phyloP scores from a whole-genome alignment of 2,888 invertebrate genomes.

The Cheilosia urbana region DNA sequence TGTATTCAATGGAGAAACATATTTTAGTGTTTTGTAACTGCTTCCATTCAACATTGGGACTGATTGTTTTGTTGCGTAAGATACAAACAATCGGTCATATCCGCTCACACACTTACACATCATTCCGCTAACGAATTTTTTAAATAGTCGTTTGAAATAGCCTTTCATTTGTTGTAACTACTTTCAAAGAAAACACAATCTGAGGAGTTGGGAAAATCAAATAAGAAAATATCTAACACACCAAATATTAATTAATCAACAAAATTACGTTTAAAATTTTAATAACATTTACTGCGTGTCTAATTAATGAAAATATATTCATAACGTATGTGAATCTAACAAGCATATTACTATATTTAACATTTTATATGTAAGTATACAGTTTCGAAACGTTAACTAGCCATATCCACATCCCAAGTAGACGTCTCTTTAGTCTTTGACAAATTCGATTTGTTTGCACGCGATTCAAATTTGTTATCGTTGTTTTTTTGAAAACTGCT shows the following conservation, averaged over 20 bases:
- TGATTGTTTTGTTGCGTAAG: too few relatives aligned
- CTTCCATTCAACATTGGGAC: slow-evolving; percentile 19
- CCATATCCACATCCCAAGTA: slow-evolving; percentile 15
- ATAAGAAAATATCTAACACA: slow-evolving; percentile 22
- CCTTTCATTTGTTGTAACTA: neutral
- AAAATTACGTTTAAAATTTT: slow-evolving; percentile 1
- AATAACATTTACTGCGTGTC: slow-evolving; percentile 20
- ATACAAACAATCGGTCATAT: slow-evolving; percentile 2
- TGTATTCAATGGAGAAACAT: slow-evolving; percentile 11
- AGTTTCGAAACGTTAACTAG: slow-evolving; percentile 12
- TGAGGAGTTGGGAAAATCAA: slow-evolving; percentile 63
- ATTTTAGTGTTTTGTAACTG: slow-evolving; percentile 1
- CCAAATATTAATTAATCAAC: slow-evolving; percentile 35
- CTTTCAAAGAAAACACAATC: slow-evolving; percentile 41
- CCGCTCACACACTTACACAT: slow-evolving; percentile 17
- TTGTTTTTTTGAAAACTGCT: slow-evolving; percentile 9
- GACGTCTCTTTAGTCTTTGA: slow-evolving; percentile 1
- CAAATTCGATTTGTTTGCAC: slow-evolving; percentile 15
- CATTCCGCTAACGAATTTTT: slow-evolving; percentile 43
- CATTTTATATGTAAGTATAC: neutral
- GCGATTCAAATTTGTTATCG: slow-evolving; percentile 2
- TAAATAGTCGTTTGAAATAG: neutral
- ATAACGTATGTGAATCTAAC: slow-evolving; percentile 29
- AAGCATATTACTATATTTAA: slow-evolving; percentile 13
- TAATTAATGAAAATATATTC: slow-evolving; percentile 32